phyloP scores from a whole-genome alignment of 1,140 invertebrate species.

The Ctenoplectra terminalis region DNA sequence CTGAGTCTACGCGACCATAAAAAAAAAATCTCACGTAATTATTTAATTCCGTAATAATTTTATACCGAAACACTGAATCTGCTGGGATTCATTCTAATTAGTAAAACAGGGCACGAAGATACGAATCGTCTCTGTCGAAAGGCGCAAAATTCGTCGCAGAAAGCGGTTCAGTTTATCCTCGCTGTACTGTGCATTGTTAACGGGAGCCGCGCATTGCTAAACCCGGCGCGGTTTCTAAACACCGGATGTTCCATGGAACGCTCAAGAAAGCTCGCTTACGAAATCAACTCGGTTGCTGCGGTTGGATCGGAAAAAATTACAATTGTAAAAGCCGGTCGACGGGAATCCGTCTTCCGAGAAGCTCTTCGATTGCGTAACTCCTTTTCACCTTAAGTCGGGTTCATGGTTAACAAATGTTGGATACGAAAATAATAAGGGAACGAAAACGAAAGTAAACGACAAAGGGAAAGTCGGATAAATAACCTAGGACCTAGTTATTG shows the following conservation, averaged over 20 bases:
- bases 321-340: background rate
- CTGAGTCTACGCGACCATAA: too few species aligned
- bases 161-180: conserved; percentile 5
- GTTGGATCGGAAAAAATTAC: conserved; percentile 8
- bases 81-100: background rate
- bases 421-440: too few species aligned
- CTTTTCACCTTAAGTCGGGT: background rate
- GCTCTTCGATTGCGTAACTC: background rate
- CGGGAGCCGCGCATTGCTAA: conserved; percentile 6
- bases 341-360: background rate
- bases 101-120: background rate
- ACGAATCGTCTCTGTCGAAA: background rate
- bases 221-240: conserved; percentile 22
- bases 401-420: background rate
- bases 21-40: too few species aligned
- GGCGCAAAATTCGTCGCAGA: background rate
- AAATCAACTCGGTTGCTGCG: conserved; percentile 13
- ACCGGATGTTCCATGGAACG: conserved; percentile 42
- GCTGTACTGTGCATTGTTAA: conserved; percentile 12
- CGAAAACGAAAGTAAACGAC: too few species aligned
- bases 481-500: too few species aligned
- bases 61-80: too few species aligned
- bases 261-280: conserved; percentile 30
- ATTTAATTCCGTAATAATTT: too few species aligned
- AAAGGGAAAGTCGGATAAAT: too few species aligned